Percentiles rank a stretch among this genome's conserved stretches.
phyloP scores from a whole-genome alignment of 1,140 invertebrate species.

The Halictus rubicundus region DNA sequence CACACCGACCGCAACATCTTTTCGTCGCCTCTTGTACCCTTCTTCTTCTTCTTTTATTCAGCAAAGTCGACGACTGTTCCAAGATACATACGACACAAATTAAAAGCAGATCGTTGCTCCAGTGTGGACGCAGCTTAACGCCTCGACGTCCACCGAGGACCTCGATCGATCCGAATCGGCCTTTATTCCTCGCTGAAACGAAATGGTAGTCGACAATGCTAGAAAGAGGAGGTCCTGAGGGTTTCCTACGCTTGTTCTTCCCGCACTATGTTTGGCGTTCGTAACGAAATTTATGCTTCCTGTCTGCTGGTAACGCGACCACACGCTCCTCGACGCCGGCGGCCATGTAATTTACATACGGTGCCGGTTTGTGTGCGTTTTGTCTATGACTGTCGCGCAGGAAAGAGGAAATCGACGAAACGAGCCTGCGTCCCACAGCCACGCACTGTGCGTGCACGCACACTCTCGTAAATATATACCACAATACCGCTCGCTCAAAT shows the following conservation, averaged over 20 bases:
- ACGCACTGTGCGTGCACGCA: background rate
- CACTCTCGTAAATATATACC: background rate
- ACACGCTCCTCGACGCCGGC: constrained; percentile 30
- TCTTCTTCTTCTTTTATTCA: too few species aligned
- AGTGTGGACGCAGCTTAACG: too few species aligned
- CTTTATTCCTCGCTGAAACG: background rate
- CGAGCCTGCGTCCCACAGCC: constrained; percentile 11
- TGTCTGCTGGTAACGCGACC: constrained; percentile 60
- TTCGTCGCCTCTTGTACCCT: too few species aligned
- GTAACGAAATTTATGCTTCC: constrained; percentile 78
- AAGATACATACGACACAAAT: too few species aligned
- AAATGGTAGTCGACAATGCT: background rate
- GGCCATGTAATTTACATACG: constrained; percentile 54
- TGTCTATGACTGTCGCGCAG: constrained; percentile 23
- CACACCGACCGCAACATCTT: too few species aligned
- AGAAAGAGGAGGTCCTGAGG: constrained; percentile 9
- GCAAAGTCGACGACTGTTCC: too few species aligned
- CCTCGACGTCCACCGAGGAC: too few species aligned
- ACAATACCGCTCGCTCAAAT: too few species aligned
- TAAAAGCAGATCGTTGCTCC: too few species aligned
- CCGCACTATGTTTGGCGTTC: constrained; percentile 73
- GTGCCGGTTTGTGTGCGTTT: constrained; percentile 6
- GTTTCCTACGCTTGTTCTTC: constrained; percentile 45
- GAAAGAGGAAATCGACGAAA: constrained; percentile 33
- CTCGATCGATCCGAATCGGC: background rate